Base-by-base conservation (phyloP, 2,888 invertebrate species). In the Caenorhabditis wallacei region DNA sequence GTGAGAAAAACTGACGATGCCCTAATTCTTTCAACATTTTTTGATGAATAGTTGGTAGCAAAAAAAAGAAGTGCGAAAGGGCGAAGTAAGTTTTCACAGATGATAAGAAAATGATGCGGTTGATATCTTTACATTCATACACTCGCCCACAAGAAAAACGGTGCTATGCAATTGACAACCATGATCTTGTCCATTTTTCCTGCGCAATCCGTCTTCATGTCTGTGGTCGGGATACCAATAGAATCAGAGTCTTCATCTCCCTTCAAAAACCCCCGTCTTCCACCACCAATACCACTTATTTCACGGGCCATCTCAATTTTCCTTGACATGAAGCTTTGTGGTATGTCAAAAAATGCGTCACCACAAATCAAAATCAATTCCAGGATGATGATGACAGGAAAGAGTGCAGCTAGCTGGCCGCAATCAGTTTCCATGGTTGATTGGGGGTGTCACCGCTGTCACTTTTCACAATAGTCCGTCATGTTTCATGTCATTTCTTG, bases 391-490 rank as follows among this genome's bases (percentile, higher is more conserved):
- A 30, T 69, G 76, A 69, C 68, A 68, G 51, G 68, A 20, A 7
- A 26, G 40, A 48, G 43, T 8, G 40, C 20, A 24, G 51, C 4
- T 43, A 35, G 61, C 61, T 69, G 61, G 61, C 69, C 20, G 35
- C 63, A 69, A 68, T 71, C 61, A 57, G 57, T 13, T 51, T 64
- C 35, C 64, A 64, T 64, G n/a, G 46, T 40, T 76, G 70, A 76
- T 66, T 81, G 69, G 70, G 80, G 68, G 76, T 72, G 82, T 75
- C 81, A 81, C 51, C 43, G 70, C 75, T 82, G 82, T 82, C 82
- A 82, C 74, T 70, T 79, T 70, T 82, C 82, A 82, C 66, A 82
- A 82, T 79, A 82, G 61, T 74, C 61, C 74, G 70, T 82, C 82
- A 82, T 82, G 82, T 79, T 78, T 71, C 79, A 79, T 79, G 82